These are phyloP conservation scores for Dasysyrphus albostriatus DNA, from an alignment of 2,888 invertebrate genomes.

Conservation along the genomic window DNA sequence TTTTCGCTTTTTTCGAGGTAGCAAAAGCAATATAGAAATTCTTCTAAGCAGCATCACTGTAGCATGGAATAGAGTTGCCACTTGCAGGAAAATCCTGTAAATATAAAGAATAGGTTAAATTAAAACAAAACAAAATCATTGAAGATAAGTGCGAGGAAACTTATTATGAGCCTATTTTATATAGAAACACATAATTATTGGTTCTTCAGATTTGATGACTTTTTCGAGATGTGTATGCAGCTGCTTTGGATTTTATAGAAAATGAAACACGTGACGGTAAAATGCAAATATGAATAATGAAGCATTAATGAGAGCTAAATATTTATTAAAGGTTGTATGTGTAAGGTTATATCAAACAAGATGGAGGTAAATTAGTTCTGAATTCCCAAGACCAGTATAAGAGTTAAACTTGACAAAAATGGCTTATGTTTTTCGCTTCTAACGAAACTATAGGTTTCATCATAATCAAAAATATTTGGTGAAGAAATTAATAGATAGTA, in stretches of 20 bases:
- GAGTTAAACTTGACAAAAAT: no score
- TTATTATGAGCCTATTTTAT: slow-evolving; percentile 5
- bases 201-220: slow-evolving; percentile 24
- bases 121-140: slow-evolving; percentile 4
- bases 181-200: not conserved
- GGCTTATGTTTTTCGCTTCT: no score
- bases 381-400: no score
- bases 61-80: slow-evolving; percentile 70
- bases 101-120: not conserved
- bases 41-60: slow-evolving; percentile 73
- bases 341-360: no score
- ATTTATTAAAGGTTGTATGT: no score
- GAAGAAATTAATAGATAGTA: no score
- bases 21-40: slow-evolving; percentile 30
- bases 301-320: slow-evolving; percentile 4
- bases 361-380: no score
- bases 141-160: slow-evolving; percentile 29
- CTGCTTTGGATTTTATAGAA: slow-evolving; percentile 1
- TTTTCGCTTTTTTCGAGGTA: slow-evolving; percentile 42
- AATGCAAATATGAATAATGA: not conserved
- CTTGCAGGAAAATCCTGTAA: not conserved
- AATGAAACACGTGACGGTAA: slow-evolving; percentile 17
- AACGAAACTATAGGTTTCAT: no score
- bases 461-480: no score
- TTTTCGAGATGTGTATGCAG: slow-evolving; percentile 31